A percentile compares a stretch with the other conserved stretches of the same genome.
Evolutionary conservation across 1,140 invertebrate species (phyloP).

Genomic region (Drosophila baimaii): DNA sequence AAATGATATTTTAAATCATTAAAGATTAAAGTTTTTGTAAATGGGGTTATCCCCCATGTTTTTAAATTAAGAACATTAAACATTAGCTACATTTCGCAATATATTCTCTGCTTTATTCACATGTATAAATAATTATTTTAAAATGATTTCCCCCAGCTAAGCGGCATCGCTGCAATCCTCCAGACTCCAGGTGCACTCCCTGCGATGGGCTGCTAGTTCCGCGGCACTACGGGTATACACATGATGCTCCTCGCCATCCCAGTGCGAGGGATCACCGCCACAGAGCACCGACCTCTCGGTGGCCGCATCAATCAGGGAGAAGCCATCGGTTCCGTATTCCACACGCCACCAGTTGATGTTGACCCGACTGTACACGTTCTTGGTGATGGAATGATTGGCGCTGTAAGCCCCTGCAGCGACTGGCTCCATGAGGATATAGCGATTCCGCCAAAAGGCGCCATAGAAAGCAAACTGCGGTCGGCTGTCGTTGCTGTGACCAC

Average conservation of each 20-base stretch:
- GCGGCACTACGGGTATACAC: constrained; percentile 59
- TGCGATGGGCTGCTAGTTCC: constrained; percentile 39
- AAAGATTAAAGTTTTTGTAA: neutral
- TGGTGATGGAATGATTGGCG: constrained; percentile 41
- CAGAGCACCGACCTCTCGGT: constrained; percentile 54
- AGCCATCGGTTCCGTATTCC: constrained; percentile 20
- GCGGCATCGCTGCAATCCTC: constrained; percentile 69
- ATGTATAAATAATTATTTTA: neutral
- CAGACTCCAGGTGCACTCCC: constrained; percentile 67
- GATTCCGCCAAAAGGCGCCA: constrained; percentile 62
- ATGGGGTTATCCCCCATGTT: neutral
- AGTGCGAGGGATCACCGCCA: constrained; percentile 61
- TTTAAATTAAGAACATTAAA: neutral
- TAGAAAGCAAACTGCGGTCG: constrained; percentile 51
- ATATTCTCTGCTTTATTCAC: neutral
- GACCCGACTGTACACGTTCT: constrained; percentile 63
- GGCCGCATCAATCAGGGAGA: constrained; percentile 54
- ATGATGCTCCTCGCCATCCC: constrained; percentile 63
- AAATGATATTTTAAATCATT: no score
- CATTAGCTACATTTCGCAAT: neutral
- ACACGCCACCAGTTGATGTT: constrained; percentile 58
- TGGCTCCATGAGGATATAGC: constrained; percentile 59
- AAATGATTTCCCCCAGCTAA: constrained; percentile 1
- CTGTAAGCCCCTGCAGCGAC: constrained; percentile 7
- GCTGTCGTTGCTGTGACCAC: constrained; percentile 31